Evolutionary conservation across 1,140 invertebrate species (phyloP), one percentile per base, ranked within the genome.

Genomic region (Drosophila carrolli): DNA sequence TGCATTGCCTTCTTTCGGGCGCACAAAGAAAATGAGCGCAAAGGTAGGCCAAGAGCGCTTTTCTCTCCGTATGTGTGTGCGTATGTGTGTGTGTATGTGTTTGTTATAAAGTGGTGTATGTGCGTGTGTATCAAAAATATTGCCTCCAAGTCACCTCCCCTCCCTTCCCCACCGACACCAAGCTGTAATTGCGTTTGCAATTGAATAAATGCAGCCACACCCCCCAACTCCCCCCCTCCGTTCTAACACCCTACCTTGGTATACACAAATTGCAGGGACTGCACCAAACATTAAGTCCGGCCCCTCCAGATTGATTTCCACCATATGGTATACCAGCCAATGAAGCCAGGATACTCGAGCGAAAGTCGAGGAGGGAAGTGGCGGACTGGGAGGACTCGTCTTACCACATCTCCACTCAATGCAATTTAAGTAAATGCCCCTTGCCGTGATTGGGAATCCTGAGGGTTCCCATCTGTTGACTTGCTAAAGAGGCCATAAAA

Each of bases 21-120:
- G 84, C 84, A 89, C 75, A 89, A 80, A 78, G 74, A 89, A 89
- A 89, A 89, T 89, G 84, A 89, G 84, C 84, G 84, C 84, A 81
- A 89, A 89, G 84, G 84, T 89, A 89, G 65, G 77, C 81, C 46
- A 89, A 83, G 67, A 70, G 75, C 63, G 79, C 23, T 46, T 35
- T 50, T 59, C 37, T 81, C 40, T 68, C 14, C 47, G 40, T 27
- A 37, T 57, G 35, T 56, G 35, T 57, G 32, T 35, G 43, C 59
- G 27, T 65, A 53, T 70, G 41, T 50, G 53, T 40, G 51, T 50
- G 6, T 19, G 35, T 10, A 23, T 23, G 54, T 10, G 46, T 63
- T 19, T 44, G 38, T 9, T 32, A 32, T 32, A 32, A 32, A 7
- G 6, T 32, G n/a, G 35, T 56, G 58, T 56, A 13, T 27, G 6